These are phyloP conservation scores for Halocynthia aurantium DNA, from an alignment of 23 tunicate species.

Conservation along the genomic window DNA sequence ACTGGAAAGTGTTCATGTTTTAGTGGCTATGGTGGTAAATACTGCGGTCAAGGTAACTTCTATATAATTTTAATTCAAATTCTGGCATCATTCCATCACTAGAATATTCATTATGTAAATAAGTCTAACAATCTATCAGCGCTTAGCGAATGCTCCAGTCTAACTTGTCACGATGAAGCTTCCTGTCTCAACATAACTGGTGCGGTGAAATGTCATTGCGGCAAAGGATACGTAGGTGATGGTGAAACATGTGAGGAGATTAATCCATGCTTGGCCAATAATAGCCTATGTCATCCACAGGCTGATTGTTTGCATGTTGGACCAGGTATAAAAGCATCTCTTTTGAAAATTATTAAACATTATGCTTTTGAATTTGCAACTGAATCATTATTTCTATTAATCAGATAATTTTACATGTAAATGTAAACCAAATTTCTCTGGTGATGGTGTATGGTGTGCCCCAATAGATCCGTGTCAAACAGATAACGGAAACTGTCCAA, in stretches of 20 bases:
- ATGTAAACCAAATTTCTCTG: slow-evolving; percentile 41
- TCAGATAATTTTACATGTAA: slow-evolving; percentile 43
- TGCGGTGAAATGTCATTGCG: slow-evolving; percentile 17
- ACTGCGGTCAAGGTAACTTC: slow-evolving; percentile 44
- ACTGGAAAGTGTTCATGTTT: slow-evolving; percentile 66
- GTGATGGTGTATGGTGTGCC: slow-evolving; percentile 72
- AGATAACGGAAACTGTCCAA: slow-evolving; percentile 54
- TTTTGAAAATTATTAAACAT: no score
- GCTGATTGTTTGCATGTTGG: slow-evolving; percentile 21
- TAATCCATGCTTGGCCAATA: slow-evolving; percentile 1
- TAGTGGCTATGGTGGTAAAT: slow-evolving; percentile 73
- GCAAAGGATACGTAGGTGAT: slow-evolving; percentile 23
- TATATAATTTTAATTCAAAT: not conserved
- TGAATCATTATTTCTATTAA: not conserved
- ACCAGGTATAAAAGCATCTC: slow-evolving; percentile 11
- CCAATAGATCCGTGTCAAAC: slow-evolving; percentile 82
- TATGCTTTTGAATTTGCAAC: not conserved
- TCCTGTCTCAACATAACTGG: slow-evolving; percentile 5
- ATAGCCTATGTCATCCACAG: not conserved
- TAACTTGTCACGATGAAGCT: slow-evolving; percentile 5
- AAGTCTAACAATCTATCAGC: not conserved
- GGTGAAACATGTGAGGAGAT: slow-evolving; percentile 18
- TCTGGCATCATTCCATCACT: not conserved
- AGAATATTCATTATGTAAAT: no score
- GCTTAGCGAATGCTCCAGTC: not conserved